These are phyloP conservation scores for Phorcus lineatus DNA, from an alignment of 2,888 invertebrate genomes.

Conservation along the genomic window DNA sequence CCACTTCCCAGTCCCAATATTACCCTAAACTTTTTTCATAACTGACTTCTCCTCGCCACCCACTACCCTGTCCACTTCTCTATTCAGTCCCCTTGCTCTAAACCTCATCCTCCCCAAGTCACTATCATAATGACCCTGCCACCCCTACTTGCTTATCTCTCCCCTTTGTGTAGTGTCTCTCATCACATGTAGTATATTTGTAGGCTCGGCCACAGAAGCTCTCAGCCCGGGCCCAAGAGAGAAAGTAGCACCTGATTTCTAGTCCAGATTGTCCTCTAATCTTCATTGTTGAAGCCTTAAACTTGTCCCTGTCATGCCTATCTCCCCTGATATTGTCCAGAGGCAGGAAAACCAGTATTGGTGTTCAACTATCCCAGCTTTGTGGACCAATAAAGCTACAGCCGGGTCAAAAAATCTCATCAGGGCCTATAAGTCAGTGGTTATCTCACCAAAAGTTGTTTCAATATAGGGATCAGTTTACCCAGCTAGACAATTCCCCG, in stretches of 20 bases:
- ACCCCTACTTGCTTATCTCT: neutral
- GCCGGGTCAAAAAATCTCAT: slow-evolving; percentile 4
- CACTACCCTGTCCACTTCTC: neutral
- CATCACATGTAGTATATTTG: neutral
- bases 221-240: neutral
- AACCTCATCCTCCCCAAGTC: neutral
- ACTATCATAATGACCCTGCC: neutral
- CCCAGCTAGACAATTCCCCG: neutral
- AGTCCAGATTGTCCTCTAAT: neutral
- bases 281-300: slow-evolving; percentile 15
- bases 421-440: neutral
- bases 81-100: neutral
- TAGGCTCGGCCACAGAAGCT: neutral
- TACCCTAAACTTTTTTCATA: too few species aligned
- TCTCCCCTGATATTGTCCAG: neutral
- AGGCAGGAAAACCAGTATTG: neutral
- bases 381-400: neutral
- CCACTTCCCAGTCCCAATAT: too few species aligned
- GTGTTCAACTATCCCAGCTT: neutral
- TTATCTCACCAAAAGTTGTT: neutral
- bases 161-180: neutral
- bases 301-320: neutral
- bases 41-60: neutral
- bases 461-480: neutral
- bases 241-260: too few species aligned